Evolutionary conservation across 1,140 invertebrate species (phyloP), one percentile per base, ranked within the genome.

Genomic region (Drosophila mayri): DNA sequence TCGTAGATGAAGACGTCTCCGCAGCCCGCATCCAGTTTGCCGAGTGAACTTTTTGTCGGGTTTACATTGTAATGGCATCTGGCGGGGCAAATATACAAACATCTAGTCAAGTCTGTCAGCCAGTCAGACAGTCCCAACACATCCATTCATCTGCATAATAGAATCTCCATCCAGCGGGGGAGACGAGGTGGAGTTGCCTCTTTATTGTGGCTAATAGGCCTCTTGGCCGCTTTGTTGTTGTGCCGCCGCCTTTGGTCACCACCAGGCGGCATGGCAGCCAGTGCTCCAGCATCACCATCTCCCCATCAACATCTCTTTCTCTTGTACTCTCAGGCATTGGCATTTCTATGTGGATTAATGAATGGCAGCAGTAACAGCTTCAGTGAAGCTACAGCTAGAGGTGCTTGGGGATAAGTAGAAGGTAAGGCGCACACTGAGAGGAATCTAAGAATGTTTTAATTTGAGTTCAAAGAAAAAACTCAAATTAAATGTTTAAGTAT

Each of bases 21-120:
- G 16, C n/a, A 37, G 64, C 81, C 67, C 82, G 82, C 82, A 82
- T 87, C 76, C 77, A 84, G 85, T 85, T 67, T 85, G 57, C 76
- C 67, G 77, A 90, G 79, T 84, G 77, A 88, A 90, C 85, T 90
- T 85, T 90, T 90, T 88, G 62, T 88, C 80, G 73, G 73, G 90
- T 91, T 91, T 91, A 80, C 87, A 91, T 91, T 91, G 88, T 91
- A 91, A 91, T 91, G 83, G 80, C 88, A 91, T 91, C 87, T 91
- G 83, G 72, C 67, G 72, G 79, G 63, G 79, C 73, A 81, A 88
- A 90, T 68, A 87, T 59, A 80, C 70, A 81, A 57, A 67, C 66
- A 67, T 54, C 44, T 54, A 72, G 67, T 50, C 66, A 66, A n/a
- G 38, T 47, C 44, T 47, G 46, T 25, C 37, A 52, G 46, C 37